Conservation (phyloP, 2,113 vertebrate genomes). For the Rhabdornis inornatus region DNA sequence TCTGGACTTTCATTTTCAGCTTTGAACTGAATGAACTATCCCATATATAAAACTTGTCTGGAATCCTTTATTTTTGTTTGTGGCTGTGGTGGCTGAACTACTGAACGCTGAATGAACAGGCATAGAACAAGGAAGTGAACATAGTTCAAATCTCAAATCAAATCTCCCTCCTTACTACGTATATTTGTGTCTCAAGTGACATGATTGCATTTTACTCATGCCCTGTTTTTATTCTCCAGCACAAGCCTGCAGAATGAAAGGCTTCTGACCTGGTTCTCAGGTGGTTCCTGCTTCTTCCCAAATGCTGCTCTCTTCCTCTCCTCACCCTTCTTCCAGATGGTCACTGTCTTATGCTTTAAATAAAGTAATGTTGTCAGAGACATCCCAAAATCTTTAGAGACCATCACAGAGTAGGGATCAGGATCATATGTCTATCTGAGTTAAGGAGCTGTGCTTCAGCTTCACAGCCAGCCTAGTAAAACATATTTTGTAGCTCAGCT, state of each 20-base stretch:
- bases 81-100: not conserved
- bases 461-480: not conserved
- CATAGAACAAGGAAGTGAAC: not conserved
- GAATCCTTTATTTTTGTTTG: not conserved
- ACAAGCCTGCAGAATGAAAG: not conserved
- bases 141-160: not conserved
- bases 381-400: not conserved
- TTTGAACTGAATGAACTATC: not conserved
- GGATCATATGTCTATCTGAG: not conserved
- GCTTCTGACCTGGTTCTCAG: not conserved
- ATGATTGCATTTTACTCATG: not conserved
- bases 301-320: not conserved
- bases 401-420: not conserved
- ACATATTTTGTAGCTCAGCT: not conserved
- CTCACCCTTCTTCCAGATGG: not conserved
- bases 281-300: not conserved
- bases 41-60: not conserved
- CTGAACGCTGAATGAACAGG: not conserved
- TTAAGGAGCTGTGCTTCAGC: not conserved
- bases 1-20: not conserved
- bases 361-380: not conserved
- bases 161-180: not conserved
- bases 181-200: not conserved
- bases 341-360: not conserved
- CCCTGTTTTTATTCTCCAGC: not conserved